Conservation (phyloP, 2,113 vertebrate species). For the Miniopterus natalensis region DNA sequence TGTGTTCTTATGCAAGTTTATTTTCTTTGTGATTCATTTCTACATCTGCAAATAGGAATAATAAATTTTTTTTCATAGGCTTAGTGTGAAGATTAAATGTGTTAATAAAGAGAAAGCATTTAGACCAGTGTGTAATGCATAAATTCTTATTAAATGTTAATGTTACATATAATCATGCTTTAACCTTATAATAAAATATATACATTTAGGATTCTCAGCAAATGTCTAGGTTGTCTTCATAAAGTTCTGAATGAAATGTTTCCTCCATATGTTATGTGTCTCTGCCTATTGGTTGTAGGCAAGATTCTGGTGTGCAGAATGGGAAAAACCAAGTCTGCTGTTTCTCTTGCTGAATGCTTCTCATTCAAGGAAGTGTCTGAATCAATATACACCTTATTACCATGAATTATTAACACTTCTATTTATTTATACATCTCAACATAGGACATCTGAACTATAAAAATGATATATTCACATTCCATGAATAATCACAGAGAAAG, state of each 20-base stretch:
- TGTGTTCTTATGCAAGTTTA: not conserved
- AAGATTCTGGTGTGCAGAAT: conserved; percentile 30
- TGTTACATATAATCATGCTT: not conserved
- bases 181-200: not conserved
- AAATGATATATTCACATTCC: conserved; percentile 11
- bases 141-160: not conserved
- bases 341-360: conserved; percentile 24
- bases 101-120: conserved; percentile 10
- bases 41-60: conserved; percentile 29
- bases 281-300: not conserved
- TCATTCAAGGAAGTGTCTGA: conserved; percentile 1
- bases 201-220: not conserved
- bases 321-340: not conserved
- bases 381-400: not conserved
- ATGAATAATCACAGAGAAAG: conserved; percentile 37
- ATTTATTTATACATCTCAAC: not conserved
- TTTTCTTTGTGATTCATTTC: conserved; percentile 50
- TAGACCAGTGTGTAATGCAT: not conserved
- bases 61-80: not conserved
- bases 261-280: not conserved
- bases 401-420: not conserved
- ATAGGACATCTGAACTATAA: conserved; percentile 6
- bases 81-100: conserved; percentile 33
- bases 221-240: conserved; percentile 25
- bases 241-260: conserved; percentile 9